Percentiles rank a stretch among this genome's conserved stretches.
These are phyloP conservation scores for Saguinus midas DNA, from an alignment of 2,113 vertebrate species.

Conservation along the genomic window DNA sequence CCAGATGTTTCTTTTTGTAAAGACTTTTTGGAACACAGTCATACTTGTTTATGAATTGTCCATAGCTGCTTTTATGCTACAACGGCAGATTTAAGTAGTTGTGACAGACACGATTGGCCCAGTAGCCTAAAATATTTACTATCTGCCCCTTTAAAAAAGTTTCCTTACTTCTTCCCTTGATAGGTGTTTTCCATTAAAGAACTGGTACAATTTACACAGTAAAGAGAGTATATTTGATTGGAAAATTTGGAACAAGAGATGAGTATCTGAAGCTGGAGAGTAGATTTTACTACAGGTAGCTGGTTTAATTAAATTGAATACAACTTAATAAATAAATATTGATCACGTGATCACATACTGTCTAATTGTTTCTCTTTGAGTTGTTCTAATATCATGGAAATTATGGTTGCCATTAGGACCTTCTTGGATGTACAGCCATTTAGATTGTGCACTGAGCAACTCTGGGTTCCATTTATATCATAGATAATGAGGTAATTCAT, in stretches of 20 bases:
- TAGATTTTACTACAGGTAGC: not conserved
- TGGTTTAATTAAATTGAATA: not conserved
- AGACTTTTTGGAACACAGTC: not conserved
- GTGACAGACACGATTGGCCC: not conserved
- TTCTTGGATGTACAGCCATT: fast-evolving
- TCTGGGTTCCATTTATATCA: not conserved
- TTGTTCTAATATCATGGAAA: not conserved
- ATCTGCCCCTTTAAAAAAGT: not conserved
- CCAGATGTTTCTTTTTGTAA: not conserved
- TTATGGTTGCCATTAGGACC: not conserved
- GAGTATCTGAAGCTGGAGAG: not conserved
- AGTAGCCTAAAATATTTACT: not conserved
- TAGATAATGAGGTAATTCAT: not conserved
- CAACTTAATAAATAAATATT: not conserved
- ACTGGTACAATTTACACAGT: not conserved
- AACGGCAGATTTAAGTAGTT: not conserved
- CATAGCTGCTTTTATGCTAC: not conserved
- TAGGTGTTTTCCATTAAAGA: not conserved
- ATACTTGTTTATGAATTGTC: not conserved
- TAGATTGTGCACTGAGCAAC: not conserved
- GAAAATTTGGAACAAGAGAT: not conserved
- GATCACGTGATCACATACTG: not conserved
- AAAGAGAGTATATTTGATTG: not conserved
- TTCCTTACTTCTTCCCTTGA: not conserved
- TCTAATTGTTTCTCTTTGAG: not conserved